A percentile compares a stretch with the other conserved stretches of the same genome.
Conservation (phyloP, 2,888 invertebrate genomes). For the Lasioglossum lativentre region DNA sequence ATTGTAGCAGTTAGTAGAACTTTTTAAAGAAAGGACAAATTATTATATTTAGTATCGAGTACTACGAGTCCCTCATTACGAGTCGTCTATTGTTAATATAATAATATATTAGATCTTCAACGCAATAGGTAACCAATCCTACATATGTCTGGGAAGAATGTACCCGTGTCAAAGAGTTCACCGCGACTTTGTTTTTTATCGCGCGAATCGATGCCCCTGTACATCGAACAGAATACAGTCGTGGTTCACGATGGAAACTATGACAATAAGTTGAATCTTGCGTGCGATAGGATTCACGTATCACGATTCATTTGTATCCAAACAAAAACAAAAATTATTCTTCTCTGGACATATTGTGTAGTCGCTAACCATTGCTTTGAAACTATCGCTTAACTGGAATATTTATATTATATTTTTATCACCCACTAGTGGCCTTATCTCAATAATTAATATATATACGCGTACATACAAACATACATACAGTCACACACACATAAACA, state of each 20-base stretch:
- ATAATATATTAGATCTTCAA: constrained; percentile 56
- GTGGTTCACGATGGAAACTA: constrained; percentile 64
- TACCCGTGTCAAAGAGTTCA: constrained; percentile 44
- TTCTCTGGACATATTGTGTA: constrained; percentile 60
- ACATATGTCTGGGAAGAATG: constrained; percentile 57
- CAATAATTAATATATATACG: constrained; percentile 67
- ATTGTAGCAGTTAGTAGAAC: constrained; percentile 67
- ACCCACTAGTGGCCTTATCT: constrained; percentile 84
- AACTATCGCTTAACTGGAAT: constrained; percentile 77
- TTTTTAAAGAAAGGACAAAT: constrained; percentile 66
- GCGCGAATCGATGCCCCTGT: constrained; percentile 14
- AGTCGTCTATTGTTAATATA: constrained; percentile 66
- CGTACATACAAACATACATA: not conserved
- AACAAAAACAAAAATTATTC: constrained; percentile 29
- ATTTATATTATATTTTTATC: constrained; percentile 83
- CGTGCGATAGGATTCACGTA: constrained; percentile 23
- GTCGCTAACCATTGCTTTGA: constrained; percentile 71
- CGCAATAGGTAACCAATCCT: constrained; percentile 61
- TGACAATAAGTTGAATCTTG: constrained; percentile 62
- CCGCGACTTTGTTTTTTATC: constrained; percentile 20
- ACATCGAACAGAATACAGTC: constrained; percentile 20
- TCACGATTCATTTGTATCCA: constrained; percentile 36
- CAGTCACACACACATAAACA: constrained; percentile 16
- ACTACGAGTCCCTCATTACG: constrained; percentile 53
- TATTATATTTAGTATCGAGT: constrained; percentile 57